Percentiles rank a stretch among this genome's conserved stretches.
phyloP scores from a whole-genome alignment of 2,888 invertebrate species.

The Alloscopus bannaensis region DNA sequence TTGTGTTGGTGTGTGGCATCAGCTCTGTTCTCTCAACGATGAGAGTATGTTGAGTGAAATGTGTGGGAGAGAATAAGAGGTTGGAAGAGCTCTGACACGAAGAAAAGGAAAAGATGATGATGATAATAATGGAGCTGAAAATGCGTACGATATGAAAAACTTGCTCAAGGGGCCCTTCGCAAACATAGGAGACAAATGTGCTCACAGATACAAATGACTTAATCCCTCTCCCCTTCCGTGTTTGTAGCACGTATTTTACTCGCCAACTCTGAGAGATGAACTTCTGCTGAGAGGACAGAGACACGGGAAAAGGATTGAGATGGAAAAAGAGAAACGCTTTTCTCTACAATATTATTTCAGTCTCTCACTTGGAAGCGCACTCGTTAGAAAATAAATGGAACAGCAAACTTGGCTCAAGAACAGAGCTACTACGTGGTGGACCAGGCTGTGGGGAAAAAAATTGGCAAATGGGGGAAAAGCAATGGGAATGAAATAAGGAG shows the following conservation, averaged over 20 bases:
- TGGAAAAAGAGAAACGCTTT: constrained; percentile 10
- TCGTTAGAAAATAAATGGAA: constrained; percentile 15
- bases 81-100: too few species aligned
- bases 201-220: constrained; percentile 6
- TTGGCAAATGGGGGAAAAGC: constrained; percentile 27
- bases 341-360: constrained; percentile 23
- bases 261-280: neutral
- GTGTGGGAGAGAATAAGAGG: too few species aligned
- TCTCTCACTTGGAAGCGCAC: constrained; percentile 2
- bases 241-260: neutral
- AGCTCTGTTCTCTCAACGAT: too few species aligned
- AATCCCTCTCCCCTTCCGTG: constrained; percentile 4
- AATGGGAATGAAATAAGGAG: too few species aligned
- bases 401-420: constrained; percentile 35
- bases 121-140: too few species aligned
- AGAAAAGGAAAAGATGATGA: too few species aligned
- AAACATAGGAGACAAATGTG: neutral
- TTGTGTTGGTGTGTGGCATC: too few species aligned
- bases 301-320: constrained; percentile 1
- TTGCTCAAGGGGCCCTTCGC: neutral
- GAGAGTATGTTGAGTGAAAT: too few species aligned
- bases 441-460: constrained; percentile 26
- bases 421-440: constrained; percentile 19
- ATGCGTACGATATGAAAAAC: neutral
- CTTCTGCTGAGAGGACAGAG: neutral